Percentiles rank a stretch among this genome's conserved stretches.
These are phyloP conservation scores for Neopipo cinnamomea DNA, from an alignment of 2,113 vertebrate genomes.

Conservation along the genomic window DNA sequence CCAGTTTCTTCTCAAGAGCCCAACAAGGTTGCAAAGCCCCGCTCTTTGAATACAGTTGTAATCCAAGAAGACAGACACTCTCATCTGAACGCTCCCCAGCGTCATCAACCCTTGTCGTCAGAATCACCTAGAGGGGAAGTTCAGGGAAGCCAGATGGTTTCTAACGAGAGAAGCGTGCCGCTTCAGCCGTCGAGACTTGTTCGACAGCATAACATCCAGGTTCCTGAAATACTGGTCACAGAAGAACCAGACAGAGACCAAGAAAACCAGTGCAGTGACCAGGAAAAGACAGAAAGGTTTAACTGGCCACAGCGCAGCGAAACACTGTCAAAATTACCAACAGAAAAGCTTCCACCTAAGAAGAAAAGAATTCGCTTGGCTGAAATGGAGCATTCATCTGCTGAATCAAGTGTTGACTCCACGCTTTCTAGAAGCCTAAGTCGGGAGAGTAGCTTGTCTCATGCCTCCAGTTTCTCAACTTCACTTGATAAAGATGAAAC, in stretches of 20 bases:
- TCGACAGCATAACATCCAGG: constrained; percentile 96
- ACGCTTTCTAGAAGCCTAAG: constrained; percentile 91
- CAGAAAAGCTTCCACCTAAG: constrained; percentile 96
- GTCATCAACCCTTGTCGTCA: constrained; percentile 44
- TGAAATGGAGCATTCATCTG: constrained; percentile 93
- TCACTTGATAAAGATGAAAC: constrained; percentile 92
- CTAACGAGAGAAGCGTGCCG: constrained; percentile 66
- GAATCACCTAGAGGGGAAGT: constrained; percentile 69
- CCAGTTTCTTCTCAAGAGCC: constrained; percentile 78
- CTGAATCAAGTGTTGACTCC: constrained; percentile 92
- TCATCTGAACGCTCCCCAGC: constrained; percentile 62
- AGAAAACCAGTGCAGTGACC: constrained; percentile 79
- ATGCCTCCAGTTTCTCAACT: constrained; percentile 90
- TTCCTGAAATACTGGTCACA: constrained; percentile 97
- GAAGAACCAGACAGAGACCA: constrained; percentile 93
- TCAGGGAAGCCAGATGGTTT: constrained; percentile 50
- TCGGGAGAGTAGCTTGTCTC: constrained; percentile 92
- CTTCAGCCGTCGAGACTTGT: constrained; percentile 86
- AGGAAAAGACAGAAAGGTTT: constrained; percentile 89
- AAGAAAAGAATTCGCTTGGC: constrained; percentile 96
- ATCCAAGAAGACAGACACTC: constrained; percentile 64
- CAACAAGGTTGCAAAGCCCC: constrained; percentile 62
- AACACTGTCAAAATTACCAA: constrained; percentile 91
- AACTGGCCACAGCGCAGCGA: constrained; percentile 97
- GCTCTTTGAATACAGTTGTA: constrained; percentile 63